Evolutionary conservation across 2,888 invertebrate species (phyloP).

Genomic region (Xestia c-nigrum): DNA sequence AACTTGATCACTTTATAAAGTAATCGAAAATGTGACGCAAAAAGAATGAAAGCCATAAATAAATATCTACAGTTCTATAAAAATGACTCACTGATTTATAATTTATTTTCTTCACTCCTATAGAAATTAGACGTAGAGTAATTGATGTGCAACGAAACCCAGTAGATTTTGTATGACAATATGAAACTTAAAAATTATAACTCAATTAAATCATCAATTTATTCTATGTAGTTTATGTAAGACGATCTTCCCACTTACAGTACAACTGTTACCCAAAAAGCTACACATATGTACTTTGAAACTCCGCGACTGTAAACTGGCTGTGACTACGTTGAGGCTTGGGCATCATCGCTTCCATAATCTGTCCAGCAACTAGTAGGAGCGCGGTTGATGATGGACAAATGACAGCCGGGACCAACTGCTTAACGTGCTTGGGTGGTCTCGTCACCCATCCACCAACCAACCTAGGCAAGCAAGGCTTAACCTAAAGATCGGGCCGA

Average conservation of each 20-base stretch:
- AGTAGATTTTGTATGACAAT: neutral
- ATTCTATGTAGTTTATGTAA: neutral
- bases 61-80: constrained; percentile 43
- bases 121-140: neutral
- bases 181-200: neutral
- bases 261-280: no score
- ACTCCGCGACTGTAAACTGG: neutral
- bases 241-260: neutral
- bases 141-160: neutral
- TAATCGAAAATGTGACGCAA: constrained; percentile 36
- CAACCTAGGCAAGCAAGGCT: no score
- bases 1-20: constrained; percentile 59
- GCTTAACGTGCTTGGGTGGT: no score
- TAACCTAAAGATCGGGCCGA: no score
- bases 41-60: constrained; percentile 56
- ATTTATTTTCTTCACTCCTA: neutral
- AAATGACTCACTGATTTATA: constrained; percentile 48
- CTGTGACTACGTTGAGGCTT: neutral
- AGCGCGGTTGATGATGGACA: neutral
- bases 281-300: neutral
- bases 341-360: neutral
- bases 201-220: neutral
- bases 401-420: no score
- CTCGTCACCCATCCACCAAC: no score
- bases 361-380: neutral